Base-by-base conservation (phyloP, 2,888 invertebrate species). In the Vesta saturnalis region DNA sequence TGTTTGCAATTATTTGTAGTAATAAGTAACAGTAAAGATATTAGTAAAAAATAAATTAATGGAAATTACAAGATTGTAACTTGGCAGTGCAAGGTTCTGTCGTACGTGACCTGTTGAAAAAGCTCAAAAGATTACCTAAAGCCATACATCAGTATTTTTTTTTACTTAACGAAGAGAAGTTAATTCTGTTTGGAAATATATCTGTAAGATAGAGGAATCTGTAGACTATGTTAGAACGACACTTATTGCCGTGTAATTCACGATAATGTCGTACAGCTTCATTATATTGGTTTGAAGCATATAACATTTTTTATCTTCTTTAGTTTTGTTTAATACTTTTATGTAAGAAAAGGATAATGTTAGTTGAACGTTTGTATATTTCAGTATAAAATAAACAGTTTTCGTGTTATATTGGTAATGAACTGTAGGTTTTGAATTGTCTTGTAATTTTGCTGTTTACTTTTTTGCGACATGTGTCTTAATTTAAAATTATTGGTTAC, bases 221-320 rank as follows among this genome's bases (percentile, higher is more conserved):
- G 74, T 75, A 72, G 75, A 74, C 78, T 78, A 78, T 81, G 81
- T 80, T 76, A 72, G 77, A 78, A 78, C 78, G 81, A 81, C 81
- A 80, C 81, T 81, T 81, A 81, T 81, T 76, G 79, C 77, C 78
- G 74, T 81, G 80, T 81, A 81, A 82, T 81, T 82, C 80, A 81
- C 80, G 79, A 79, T 81, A 81, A 81, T 81, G 81, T 81, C 75
- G 74, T 79, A 81, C 80, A 76, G 79, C 82, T 81, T 81, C 81
- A 82, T 81, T 82, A 79, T 77, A 76, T 76, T 73, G 75, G 75
- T 74, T 76, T 66, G 69, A 57, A 62, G 74, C 21, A 64, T 72
- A 73, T 73, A 55, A 69, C 64, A 64, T 63, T 65, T 61, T 69
- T 63, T 70, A 54, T 74, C 74, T 66, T 66, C 35, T 60, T 69